Base-by-base conservation (phyloP, 2,888 invertebrate species). In the Tortricodes alternella region DNA sequence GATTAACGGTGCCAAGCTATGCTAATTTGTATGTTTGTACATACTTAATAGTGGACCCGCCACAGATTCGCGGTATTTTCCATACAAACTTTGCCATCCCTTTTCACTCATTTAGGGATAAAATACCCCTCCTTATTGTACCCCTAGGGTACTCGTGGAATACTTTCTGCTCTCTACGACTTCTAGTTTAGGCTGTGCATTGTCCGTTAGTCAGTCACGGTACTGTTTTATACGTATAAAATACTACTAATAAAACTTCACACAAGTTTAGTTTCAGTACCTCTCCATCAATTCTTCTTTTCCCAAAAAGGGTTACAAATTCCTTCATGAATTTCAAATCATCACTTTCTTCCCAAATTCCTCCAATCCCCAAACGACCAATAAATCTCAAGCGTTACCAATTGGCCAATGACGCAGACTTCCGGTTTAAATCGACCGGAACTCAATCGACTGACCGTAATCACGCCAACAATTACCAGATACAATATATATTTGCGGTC, bases 361-460 rank as follows among this genome's bases (percentile, higher is more conserved):
- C 34, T 2, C 24, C 43, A 8, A n/a, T n/a, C 19, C 19, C 39
- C n/a, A 27, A 48, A 48, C 15, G 41, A 23, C 48, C 44, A 44
- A 56, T 56, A 56, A 56, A 56, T 56, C 50, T 41, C 9, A 18
- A 41, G 38, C 15, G n/a, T 24, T 35, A 37, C 43, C 56, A 56
- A 56, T 56, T 56, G 50, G 37, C 50, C 56, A 56, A 56, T 56
- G 49, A 49, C 56, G 56, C 50, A 43, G 13, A 29, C 56, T 44
- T 50, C 56, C 56, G 50, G 27, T 56, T 56, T 50, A 50, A 55
- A 56, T 56, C 44, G 56, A 50, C 49, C 56, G 56, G 56, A 56
- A 50, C 29, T 32, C 56, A 56, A 56, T 56, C 29, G 50, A 11
- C 29, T 50, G 50, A 56, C 56, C 56, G 56, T 56, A 56, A 56